Conservation (phyloP, 2,113 vertebrate genomes). For the Potamarius usumacintae region DNA sequence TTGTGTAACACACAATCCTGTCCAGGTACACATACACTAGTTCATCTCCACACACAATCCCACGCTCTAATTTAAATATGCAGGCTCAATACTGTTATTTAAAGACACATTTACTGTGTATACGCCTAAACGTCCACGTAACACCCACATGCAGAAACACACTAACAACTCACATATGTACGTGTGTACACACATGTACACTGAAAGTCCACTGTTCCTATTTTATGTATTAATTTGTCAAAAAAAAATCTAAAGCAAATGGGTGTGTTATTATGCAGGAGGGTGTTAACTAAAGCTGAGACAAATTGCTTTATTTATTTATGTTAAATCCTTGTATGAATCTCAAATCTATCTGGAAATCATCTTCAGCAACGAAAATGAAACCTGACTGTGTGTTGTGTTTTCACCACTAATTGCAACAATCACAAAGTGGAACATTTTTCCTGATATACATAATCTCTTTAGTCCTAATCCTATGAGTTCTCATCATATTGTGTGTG, state of each 20-base stretch:
- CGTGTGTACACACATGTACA: not conserved
- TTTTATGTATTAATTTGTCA: not conserved
- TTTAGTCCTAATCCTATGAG: too few species aligned
- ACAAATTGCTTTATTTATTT: not conserved
- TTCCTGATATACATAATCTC: too few species aligned
- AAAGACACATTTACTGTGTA: not conserved
- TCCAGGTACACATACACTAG: conserved; percentile 66
- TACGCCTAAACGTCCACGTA: not conserved
- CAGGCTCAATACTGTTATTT: not conserved
- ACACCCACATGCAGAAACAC: not conserved
- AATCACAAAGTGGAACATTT: not conserved
- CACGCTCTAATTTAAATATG: conserved; percentile 6
- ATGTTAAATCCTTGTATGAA: not conserved
- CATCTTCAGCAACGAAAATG: not conserved
- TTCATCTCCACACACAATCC: not conserved
- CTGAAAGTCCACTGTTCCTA: not conserved
- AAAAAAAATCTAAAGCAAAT: not conserved
- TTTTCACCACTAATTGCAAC: not conserved
- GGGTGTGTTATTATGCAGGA: not conserved
- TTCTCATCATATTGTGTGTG: too few species aligned
- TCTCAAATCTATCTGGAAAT: not conserved
- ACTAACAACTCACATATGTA: not conserved
- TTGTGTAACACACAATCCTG: conserved; percentile 92
- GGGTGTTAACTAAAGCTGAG: not conserved
- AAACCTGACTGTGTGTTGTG: not conserved